Evolutionary conservation across 2,113 vertebrate genomes (phyloP), one percentile per base, ranked within the genome.

Genomic region (Dunckerocampus dactyliophorus): DNA sequence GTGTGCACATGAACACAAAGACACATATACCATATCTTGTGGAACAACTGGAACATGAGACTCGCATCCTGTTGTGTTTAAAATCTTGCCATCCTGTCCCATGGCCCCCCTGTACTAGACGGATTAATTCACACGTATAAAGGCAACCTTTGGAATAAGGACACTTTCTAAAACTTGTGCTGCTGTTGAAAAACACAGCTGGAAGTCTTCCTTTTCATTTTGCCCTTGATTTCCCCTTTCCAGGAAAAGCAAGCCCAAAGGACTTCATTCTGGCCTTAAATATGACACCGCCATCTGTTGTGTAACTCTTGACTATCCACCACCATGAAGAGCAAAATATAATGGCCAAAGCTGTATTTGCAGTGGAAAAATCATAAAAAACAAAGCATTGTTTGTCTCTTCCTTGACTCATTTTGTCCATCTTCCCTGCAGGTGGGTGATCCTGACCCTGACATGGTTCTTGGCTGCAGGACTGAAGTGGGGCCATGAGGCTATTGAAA

Each of bases 401-500:
- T 56, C 7, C 22, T 22, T 61, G 5, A 20, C 12, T 47, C 12
- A 9, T 0, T 54, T 19, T 19, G 4, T 92, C 69, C 92, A 89
- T 90, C 89, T 85, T 92, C 16, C n/a, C 21, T 15, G 13, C 62
- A 89, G 97, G 97, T 99, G 97, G 97, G 97, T 99, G 71, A 95
- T 99, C 72, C 90, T 99, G 77, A 99, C 97, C 24, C 82, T 99
- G 69, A 99, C 97, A 0, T 99, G 97, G 97, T 99, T 99, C 88
- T 85, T 99, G 84, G 95, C 97, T 2, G 97, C 97, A 0, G 97
- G 97, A 49, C 90, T 99, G 55, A 99, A 99, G 76, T 99, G 97
- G 97, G 97, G 97, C 63, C 97, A 99, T 0, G 97, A 99, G 84
- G 97, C 97, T 14, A 99, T 99, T 4, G 97, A 99, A 84, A 98